Percentiles rank a stretch among this genome's conserved stretches.
phyloP scores from a whole-genome alignment of 2,113 vertebrate species.

The Centropus unirufus region DNA sequence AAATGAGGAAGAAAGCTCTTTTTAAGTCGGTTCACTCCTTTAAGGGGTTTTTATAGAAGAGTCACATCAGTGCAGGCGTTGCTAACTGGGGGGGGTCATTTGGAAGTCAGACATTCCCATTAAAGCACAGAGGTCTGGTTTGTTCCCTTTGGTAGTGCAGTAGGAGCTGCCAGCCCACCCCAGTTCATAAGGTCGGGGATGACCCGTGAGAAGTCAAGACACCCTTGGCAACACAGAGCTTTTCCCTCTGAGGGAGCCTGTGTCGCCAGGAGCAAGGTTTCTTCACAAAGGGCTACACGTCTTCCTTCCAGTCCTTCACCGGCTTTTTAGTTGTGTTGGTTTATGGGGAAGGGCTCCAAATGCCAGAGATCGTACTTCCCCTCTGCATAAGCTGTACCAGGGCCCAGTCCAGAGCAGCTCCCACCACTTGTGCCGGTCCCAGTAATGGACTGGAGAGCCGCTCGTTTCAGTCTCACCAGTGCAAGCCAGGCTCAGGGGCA shows the following conservation, averaged over 20 bases:
- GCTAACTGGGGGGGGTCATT: neutral
- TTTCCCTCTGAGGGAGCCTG: neutral
- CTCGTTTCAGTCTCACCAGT: neutral
- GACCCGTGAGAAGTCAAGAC: neutral
- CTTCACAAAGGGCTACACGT: conserved; percentile 44
- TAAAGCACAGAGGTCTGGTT: neutral
- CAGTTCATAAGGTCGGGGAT: neutral
- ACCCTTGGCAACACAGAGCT: neutral
- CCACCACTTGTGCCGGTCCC: neutral
- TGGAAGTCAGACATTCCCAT: neutral
- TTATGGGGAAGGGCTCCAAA: neutral
- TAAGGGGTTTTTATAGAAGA: neutral
- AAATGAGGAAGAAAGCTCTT: neutral
- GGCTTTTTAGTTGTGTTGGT: neutral
- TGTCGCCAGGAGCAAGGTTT: conserved; percentile 6
- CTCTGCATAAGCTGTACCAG: neutral
- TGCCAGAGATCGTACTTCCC: neutral
- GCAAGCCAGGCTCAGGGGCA: neutral
- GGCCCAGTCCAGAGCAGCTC: neutral
- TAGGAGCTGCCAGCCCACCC: neutral
- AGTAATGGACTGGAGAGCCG: neutral
- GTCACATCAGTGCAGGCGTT: neutral
- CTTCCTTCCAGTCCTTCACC: conserved; percentile 23
- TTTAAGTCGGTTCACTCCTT: neutral
- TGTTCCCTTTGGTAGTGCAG: neutral